Evolutionary conservation across 2,797 vertebrate genomes (phyloP).

Genomic region (Capromys pilorides): DNA sequence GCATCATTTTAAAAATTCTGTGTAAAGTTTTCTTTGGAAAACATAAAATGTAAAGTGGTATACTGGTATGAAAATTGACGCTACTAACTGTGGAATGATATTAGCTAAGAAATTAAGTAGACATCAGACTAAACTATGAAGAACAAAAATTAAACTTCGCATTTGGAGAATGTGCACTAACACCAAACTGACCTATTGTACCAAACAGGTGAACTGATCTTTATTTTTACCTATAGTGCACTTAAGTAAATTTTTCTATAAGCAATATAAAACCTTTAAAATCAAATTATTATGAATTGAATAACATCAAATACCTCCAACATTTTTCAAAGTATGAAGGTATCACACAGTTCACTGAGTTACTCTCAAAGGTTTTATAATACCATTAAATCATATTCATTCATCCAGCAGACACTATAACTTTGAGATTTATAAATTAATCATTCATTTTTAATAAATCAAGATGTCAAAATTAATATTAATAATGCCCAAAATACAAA

Average conservation of each 20-base stretch:
- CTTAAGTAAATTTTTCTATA: constrained; percentile 21
- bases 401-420: background rate
- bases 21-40: constrained; percentile 69
- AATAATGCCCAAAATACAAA: constrained; percentile 65
- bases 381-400: constrained; percentile 49
- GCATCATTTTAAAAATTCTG: constrained; percentile 57
- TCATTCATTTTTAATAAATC: constrained; percentile 55
- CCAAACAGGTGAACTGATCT: background rate
- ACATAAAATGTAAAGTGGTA: constrained; percentile 68
- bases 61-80: constrained; percentile 60
- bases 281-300: constrained; percentile 41
- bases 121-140: background rate
- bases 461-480: constrained; percentile 60
- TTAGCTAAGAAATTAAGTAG: constrained; percentile 58
- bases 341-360: constrained; percentile 6
- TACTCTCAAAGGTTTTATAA: constrained; percentile 52
- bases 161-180: background rate
- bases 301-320: constrained; percentile 51
- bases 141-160: background rate
- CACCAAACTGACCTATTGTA: background rate
- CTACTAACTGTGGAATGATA: constrained; percentile 72
- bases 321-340: constrained; percentile 57
- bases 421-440: constrained; percentile 61
- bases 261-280: constrained; percentile 56
- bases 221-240: constrained; percentile 4